These are phyloP conservation scores for Rhea pennata DNA, from an alignment of 2,113 vertebrate genomes.

Conservation along the genomic window DNA sequence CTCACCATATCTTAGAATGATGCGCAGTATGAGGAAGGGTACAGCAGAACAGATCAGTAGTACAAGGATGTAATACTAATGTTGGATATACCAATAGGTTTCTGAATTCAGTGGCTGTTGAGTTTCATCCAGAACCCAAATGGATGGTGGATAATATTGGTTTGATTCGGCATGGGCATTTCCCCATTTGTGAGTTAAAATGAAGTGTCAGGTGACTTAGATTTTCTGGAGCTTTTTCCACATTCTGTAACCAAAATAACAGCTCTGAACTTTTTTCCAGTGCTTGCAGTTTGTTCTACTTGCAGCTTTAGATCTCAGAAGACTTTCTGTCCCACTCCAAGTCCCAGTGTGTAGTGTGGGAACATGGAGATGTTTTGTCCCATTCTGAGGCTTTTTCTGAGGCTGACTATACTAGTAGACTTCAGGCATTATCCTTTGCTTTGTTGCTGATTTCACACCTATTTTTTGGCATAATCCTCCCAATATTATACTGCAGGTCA, in stretches of 20 bases:
- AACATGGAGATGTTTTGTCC: neutral
- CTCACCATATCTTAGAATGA: neutral
- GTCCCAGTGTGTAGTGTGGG: neutral
- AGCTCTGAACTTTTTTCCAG: neutral
- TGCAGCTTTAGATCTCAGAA: neutral
- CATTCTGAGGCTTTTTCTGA: neutral
- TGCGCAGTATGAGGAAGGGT: no score
- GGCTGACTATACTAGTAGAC: no score
- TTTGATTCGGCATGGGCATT: neutral
- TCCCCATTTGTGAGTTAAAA: neutral
- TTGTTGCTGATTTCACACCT: neutral
- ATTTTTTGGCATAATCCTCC: neutral
- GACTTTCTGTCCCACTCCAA: neutral
- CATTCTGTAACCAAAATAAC: neutral
- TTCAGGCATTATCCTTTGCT: neutral
- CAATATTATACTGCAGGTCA: neutral
- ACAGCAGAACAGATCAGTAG: no score
- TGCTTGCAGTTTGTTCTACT: neutral
- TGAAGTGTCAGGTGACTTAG: neutral
- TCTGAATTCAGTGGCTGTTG: neutral
- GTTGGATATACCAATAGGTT: neutral
- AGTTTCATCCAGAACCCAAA: neutral
- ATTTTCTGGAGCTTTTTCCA: neutral
- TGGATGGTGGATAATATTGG: fast-evolving
- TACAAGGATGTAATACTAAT: neutral